Percentiles rank a stretch among this genome's conserved stretches.
Conservation (phyloP, 2,888 invertebrate species). For the Choristoneura rosaceana region DNA sequence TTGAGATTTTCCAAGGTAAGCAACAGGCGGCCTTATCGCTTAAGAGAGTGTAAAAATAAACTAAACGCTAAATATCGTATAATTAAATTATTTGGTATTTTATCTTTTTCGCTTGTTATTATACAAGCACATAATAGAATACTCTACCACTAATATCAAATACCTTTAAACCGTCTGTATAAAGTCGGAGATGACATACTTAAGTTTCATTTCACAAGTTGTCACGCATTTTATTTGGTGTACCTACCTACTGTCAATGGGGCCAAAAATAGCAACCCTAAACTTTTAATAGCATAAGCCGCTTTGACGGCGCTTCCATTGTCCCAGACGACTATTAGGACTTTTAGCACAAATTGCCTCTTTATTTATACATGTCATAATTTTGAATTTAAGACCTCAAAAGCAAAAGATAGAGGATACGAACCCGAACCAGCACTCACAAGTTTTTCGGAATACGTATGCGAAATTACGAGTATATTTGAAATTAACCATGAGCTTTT, state of each 20-base stretch:
- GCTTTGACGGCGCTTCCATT: conserved; percentile 70
- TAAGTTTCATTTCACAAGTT: conserved; percentile 61
- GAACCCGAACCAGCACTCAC: not conserved
- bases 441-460: not conserved
- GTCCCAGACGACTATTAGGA: conserved; percentile 75
- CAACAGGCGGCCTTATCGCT: too few relatives aligned
- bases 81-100: too few relatives aligned
- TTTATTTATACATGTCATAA: conserved; percentile 66
- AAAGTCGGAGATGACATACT: conserved; percentile 11
- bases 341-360: conserved; percentile 76
- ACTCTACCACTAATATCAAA: too few relatives aligned
- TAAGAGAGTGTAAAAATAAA: too few relatives aligned
- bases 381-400: conserved; percentile 43
- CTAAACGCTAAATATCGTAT: too few relatives aligned
- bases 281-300: conserved; percentile 76
- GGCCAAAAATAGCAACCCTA: conserved; percentile 78
- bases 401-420: not conserved
- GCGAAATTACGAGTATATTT: too few relatives aligned
- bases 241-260: conserved; percentile 52
- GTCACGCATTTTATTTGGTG: conserved; percentile 59
- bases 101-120: too few relatives aligned
- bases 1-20: too few relatives aligned
- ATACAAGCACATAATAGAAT: too few relatives aligned
- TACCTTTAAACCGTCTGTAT: conserved; percentile 2
- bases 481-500: too few relatives aligned